Evolutionary conservation across 2,797 vertebrate genomes (phyloP).

Genomic region (Acanthopagrus latus): DNA sequence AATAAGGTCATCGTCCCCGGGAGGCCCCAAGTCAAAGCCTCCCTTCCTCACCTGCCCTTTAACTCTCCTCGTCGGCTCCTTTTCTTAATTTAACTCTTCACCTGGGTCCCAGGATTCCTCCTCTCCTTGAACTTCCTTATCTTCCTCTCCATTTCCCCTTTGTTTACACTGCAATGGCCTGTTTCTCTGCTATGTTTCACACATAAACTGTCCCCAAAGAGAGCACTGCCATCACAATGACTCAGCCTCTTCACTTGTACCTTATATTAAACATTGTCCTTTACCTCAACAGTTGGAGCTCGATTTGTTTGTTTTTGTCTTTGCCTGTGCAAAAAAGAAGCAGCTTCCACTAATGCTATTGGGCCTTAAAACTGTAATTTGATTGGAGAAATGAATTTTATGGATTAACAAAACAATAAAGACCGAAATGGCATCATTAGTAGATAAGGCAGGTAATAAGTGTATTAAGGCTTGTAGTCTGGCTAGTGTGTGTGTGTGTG

Average conservation of each 20-base stretch:
- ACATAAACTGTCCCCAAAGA: conserved; percentile 1
- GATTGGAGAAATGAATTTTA: conserved; percentile 80
- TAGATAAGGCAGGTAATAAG: conserved; percentile 83
- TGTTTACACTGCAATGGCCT: conserved; percentile 46
- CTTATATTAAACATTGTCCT: conserved; percentile 56
- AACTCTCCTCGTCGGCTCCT: conserved; percentile 71
- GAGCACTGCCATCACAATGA: conserved; percentile 30
- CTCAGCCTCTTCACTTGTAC: conserved; percentile 48
- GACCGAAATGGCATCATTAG: conserved; percentile 73
- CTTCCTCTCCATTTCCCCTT: conserved; percentile 52
- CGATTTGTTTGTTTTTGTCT: conserved; percentile 46
- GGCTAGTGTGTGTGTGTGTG: background rate
- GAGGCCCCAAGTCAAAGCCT: conserved; percentile 88
- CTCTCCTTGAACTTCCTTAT: conserved; percentile 34
- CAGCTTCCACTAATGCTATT: conserved; percentile 63
- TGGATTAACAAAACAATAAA: conserved; percentile 79
- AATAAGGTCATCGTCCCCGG: conserved; percentile 90
- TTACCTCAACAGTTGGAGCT: conserved; percentile 52
- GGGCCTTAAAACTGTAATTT: conserved; percentile 73
- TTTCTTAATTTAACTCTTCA: conserved; percentile 78
- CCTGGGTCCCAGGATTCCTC: conserved; percentile 48
- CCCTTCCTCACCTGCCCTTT: conserved; percentile 86
- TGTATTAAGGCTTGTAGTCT: conserved; percentile 69
- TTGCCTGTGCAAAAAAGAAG: conserved; percentile 26
- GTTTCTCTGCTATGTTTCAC: conserved; percentile 36